A percentile compares a stretch with the other conserved stretches of the same genome.
These are phyloP conservation scores for Mesitornis unicolor DNA, from an alignment of 2,113 vertebrate genomes.

Conservation along the genomic window DNA sequence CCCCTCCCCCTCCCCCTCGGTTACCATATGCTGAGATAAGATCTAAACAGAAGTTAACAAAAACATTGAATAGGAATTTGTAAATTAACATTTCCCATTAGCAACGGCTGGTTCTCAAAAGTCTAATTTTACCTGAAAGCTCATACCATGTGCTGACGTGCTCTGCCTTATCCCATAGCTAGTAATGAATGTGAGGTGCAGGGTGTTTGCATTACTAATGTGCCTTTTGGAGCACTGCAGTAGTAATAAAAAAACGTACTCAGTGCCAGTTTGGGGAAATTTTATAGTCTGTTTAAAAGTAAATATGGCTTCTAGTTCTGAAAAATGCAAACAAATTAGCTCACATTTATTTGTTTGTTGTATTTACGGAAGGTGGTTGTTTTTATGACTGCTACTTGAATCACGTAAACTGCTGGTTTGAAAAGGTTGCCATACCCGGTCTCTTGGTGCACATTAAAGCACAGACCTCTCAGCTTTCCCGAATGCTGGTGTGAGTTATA, in stretches of 20 bases:
- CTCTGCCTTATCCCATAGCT: background rate
- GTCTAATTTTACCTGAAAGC: background rate
- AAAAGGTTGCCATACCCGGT: background rate
- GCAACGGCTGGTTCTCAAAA: background rate
- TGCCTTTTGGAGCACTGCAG: background rate
- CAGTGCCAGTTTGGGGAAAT: background rate
- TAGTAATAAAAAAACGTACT: background rate
- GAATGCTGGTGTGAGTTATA: background rate
- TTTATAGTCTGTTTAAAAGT: background rate
- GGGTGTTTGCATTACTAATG: background rate
- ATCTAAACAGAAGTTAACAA: background rate
- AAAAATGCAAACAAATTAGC: background rate
- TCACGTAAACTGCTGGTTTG: background rate
- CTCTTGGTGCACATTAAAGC: accelerated
- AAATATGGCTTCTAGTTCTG: background rate
- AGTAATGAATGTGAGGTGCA: background rate
- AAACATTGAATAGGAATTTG: background rate
- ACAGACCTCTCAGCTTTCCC: background rate
- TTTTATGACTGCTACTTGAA: background rate
- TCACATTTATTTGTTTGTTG: background rate
- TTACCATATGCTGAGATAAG: background rate
- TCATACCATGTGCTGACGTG: accelerated
- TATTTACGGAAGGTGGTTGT: background rate
- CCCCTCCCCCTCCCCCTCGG: too few relatives aligned
- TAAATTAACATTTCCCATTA: background rate